Evolutionary conservation across 2,113 vertebrate genomes (phyloP), one percentile per base, ranked within the genome.

Genomic region (Labeo catla): DNA sequence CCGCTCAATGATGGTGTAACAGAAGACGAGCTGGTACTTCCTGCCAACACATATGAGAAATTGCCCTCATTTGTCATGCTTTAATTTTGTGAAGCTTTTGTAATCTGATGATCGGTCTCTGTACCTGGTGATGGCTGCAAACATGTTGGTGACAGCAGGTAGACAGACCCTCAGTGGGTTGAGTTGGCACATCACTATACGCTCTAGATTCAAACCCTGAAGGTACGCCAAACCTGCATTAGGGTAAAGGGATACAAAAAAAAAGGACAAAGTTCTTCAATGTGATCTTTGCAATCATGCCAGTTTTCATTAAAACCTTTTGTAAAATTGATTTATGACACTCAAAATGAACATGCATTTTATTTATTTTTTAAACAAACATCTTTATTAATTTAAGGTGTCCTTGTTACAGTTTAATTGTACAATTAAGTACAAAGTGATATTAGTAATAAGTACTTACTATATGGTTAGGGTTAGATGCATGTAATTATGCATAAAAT

Each of bases 1-100:
- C 88, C 95, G 95, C 93, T 99, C 98, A 13, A 99, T 98, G 89
- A 99, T 96, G 0, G 96, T 98, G 93, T 99, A 99, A 91, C 98
- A 99, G 93, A 99, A 98, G 81, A 96, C 98, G 15, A 99, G 88
- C 93, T 99, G 98, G 88, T 99, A 99, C 84, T 97, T 98, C 93
- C 98, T 99, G 91, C 39, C 15, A 87, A 84, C 81, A 52, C 23
- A 90, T 49, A 39, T 3, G 49, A 2, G 28, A 57, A 10, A 63
- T 16, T 15, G 6, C 6, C 47, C 77, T 50, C 59, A 59, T 79
- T 39, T 52, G 23, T 47, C 21, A 72, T 16, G 49, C 47, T 59
- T 59, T 43, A 10, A 54, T 73, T 73, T 59, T 34, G 9, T 83
- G 36, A 52, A 70, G 63, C 9, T 21, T 39, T 10, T 70, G 80